Evolutionary conservation across 2,113 vertebrate genomes (phyloP).

Genomic region (Vicugna pacos): DNA sequence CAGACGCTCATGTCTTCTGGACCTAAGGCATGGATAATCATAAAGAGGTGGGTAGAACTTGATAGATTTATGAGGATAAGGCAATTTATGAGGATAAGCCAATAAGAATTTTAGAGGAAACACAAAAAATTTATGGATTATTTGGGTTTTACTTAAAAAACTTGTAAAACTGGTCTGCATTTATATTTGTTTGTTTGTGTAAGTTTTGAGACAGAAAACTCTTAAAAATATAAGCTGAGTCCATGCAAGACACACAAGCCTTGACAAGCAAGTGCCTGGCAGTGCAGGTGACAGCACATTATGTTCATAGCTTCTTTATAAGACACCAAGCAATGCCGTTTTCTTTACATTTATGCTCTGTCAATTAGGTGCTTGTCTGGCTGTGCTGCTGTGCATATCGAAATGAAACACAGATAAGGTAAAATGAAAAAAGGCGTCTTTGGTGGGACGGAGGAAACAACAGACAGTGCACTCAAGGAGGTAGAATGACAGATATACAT

Average conservation of each 20-base stretch:
- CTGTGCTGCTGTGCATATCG: conserved; percentile 35
- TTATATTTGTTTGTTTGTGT: neutral
- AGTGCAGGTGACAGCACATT: neutral
- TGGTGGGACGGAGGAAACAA: neutral
- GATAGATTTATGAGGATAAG: too few relatives aligned
- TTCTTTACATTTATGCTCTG: conserved; percentile 60
- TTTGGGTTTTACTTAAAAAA: neutral
- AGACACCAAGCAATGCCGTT: neutral
- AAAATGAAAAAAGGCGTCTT: neutral
- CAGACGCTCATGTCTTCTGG: too few relatives aligned
- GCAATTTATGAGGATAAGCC: neutral
- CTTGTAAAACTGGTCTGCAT: neutral
- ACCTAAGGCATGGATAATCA: too few relatives aligned
- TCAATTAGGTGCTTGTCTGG: conserved; percentile 41
- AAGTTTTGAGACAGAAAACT: conserved; percentile 6
- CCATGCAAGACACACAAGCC: neutral
- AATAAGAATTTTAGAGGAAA: neutral
- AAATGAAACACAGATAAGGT: conserved; percentile 26
- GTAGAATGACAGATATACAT: neutral
- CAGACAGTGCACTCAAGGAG: neutral
- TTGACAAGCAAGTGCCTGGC: neutral
- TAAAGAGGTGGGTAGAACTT: too few relatives aligned
- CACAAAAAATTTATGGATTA: neutral
- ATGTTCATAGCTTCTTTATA: conserved; percentile 42
- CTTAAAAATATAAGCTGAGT: neutral